Percentiles rank a stretch among this genome's conserved stretches.
phyloP scores from a whole-genome alignment of 2,113 vertebrate species.

The Amphiprion percula region DNA sequence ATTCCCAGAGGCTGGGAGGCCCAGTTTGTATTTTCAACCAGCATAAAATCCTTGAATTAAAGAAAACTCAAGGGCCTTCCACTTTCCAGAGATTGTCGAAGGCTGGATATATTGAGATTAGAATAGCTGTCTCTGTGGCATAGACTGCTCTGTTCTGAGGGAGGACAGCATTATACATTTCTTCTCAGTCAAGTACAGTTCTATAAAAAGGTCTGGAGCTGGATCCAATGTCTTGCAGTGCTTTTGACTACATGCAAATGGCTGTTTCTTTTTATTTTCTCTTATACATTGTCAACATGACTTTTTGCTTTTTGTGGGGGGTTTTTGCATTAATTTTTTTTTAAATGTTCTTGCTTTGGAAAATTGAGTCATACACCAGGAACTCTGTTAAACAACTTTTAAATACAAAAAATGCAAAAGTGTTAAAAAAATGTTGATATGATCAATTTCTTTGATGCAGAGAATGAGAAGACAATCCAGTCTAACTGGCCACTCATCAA shows the following conservation, averaged over 20 bases:
- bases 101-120: constrained; percentile 72
- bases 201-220: constrained; percentile 60
- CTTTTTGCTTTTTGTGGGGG: too few relatives aligned
- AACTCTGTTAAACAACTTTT: too few relatives aligned
- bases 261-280: background rate
- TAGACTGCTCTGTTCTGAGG: constrained; percentile 52
- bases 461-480: too few relatives aligned
- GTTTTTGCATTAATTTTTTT: too few relatives aligned
- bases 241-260: background rate
- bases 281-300: too few relatives aligned
- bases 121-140: constrained; percentile 76
- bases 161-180: constrained; percentile 60
- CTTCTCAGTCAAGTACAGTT: constrained; percentile 47
- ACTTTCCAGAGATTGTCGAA: constrained; percentile 83
- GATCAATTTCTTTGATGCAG: too few relatives aligned
- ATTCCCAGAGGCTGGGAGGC: constrained; percentile 80
- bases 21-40: constrained; percentile 81
- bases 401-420: too few relatives aligned
- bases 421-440: too few relatives aligned
- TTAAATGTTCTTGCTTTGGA: too few relatives aligned
- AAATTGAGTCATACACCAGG: too few relatives aligned
- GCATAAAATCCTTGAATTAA: constrained; percentile 89
- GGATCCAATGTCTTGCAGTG: constrained; percentile 1
- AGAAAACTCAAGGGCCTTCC: constrained; percentile 81
- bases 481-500: too few relatives aligned